Percentiles rank a stretch among this genome's conserved stretches.
Conservation (phyloP, 2,113 vertebrate species). For the Peromyscus californicus region DNA sequence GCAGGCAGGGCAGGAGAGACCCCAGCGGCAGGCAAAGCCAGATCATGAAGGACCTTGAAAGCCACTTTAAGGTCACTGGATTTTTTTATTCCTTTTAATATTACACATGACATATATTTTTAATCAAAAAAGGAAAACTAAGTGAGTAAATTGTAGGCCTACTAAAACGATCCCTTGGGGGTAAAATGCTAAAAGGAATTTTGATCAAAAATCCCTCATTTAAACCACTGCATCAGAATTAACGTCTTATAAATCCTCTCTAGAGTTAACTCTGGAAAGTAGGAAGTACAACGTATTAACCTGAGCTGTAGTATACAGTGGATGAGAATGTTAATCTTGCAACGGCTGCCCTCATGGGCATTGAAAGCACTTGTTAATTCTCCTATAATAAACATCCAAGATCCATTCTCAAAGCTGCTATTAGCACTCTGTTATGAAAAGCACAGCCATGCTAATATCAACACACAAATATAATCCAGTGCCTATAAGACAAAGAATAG, state of each 20-base stretch:
- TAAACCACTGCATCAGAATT: slow-evolving; percentile 60
- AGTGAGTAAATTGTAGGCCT: slow-evolving; percentile 83
- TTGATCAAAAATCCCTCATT: slow-evolving; percentile 82
- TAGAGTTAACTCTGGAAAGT: slow-evolving; percentile 82
- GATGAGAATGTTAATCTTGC: slow-evolving; percentile 84
- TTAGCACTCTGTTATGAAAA: slow-evolving; percentile 85
- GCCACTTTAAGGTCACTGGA: neutral
- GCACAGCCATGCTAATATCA: slow-evolving; percentile 89
- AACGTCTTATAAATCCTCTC: slow-evolving; percentile 81
- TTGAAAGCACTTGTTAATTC: slow-evolving; percentile 83
- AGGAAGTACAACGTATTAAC: slow-evolving; percentile 81
- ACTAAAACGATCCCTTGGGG: slow-evolving; percentile 85
- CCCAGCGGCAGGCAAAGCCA: neutral
- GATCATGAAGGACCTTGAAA: neutral
- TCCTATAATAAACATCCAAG: slow-evolving; percentile 83
- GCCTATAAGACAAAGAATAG: slow-evolving; percentile 87
- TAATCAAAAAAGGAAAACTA: slow-evolving; percentile 78
- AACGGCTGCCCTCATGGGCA: slow-evolving; percentile 84
- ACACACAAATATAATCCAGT: slow-evolving; percentile 89
- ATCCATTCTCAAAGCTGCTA: slow-evolving; percentile 85
- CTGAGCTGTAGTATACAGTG: slow-evolving; percentile 84
- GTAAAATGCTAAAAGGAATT: slow-evolving; percentile 87
- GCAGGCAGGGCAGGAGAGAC: neutral
- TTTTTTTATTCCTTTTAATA: neutral
- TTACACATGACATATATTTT: slow-evolving; percentile 84